These are phyloP conservation scores for Nephrotoma flavescens DNA, from an alignment of 2,888 invertebrate species.

Conservation along the genomic window DNA sequence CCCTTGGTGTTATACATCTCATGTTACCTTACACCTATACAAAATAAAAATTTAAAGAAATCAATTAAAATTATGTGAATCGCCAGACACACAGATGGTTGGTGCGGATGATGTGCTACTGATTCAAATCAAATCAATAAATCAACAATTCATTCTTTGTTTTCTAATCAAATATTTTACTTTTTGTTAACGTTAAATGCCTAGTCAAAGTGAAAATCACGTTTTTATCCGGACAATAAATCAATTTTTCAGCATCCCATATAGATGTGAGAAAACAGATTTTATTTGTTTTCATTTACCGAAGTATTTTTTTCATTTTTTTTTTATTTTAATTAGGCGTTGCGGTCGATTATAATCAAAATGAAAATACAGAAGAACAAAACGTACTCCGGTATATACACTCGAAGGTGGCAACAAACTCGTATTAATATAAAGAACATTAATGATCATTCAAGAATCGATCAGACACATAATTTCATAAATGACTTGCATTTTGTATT, in stretches of 20 bases:
- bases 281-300: neutral
- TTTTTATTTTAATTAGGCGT: slow-evolving; percentile 3
- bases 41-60: neutral
- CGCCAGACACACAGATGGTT: neutral
- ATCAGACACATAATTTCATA: slow-evolving; percentile 3
- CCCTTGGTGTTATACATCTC: neutral
- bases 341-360: slow-evolving; percentile 1
- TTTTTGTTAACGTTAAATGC: neutral
- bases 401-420: neutral
- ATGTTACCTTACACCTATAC: neutral
- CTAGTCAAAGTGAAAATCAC: neutral
- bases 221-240: neutral
- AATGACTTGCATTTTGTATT: slow-evolving; percentile 1
- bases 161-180: neutral
- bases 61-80: neutral
- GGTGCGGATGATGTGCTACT: neutral
- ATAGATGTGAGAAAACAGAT: slow-evolving; percentile 1
- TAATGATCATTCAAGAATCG: slow-evolving; percentile 4
- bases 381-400: neutral
- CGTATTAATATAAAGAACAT: neutral
- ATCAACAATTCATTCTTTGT: neutral
- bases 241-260: neutral
- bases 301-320: neutral
- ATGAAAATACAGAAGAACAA: neutral
- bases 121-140: neutral